Evolutionary conservation across 2,888 invertebrate species (phyloP), one percentile per base, ranked within the genome.

Genomic region (Nomada ruficornis): DNA sequence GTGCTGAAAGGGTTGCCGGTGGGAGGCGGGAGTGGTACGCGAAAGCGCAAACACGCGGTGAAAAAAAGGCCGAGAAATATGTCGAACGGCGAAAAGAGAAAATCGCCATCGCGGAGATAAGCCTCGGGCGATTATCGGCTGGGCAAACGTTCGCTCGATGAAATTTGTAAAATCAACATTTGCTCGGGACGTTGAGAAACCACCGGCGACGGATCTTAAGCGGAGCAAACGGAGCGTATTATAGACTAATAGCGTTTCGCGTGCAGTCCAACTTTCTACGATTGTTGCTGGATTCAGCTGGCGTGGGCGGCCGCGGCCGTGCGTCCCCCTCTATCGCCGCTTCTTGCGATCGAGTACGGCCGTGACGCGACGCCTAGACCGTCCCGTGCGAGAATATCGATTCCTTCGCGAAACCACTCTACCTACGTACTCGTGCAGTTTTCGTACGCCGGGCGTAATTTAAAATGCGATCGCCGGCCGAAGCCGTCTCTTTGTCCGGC

Each of bases 121-220:
- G 85, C 86, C 86, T 69, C 69, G 63, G 77, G 78, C 86, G 86
- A 89, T 91, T 90, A 91, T 91, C 87, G 89, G 86, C 89, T 89
- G 90, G 78, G 88, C 82, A 91, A 90, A 91, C 89, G 82, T 73
- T 67, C 71, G 50, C 52, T n/a, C 88, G 79, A 87, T 87, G 87
- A 90, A 91, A 91, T 91, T 89, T 88, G 85, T 89, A 89, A 89
- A 90, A 91, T 90, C 90, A 91, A 91, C 88, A 89, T 90, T 90
- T 88, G 72, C 68, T 62, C 79, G 67, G 72, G 84, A 42, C 72
- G 86, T 88, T 88, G 86, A 89, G 84, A 89, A 91, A 88, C 85
- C 86, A 84, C 79, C 88, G 36, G 89, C 89, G 87, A 89, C 88
- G 88, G 86, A 90, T 89, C 89, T 88, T 82, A 81, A 80, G 81